Evolutionary conservation across 2,888 invertebrate species (phyloP).

Genomic region (Megalurothrips usitatus): DNA sequence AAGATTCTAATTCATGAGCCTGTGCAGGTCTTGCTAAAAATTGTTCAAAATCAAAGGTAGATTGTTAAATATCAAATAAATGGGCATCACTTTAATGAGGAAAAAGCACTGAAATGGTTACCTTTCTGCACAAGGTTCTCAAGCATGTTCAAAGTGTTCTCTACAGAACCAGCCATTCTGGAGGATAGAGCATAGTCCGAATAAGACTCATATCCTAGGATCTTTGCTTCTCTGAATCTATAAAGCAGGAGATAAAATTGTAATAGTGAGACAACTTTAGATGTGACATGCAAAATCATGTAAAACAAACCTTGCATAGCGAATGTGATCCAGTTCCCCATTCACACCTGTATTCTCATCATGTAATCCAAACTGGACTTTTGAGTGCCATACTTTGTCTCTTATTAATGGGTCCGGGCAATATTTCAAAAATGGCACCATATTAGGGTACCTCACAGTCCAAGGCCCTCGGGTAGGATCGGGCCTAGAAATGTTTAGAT

Average conservation of each 20-base stretch:
- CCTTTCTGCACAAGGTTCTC: slow-evolving; percentile 59
- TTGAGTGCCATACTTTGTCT: slow-evolving; percentile 82
- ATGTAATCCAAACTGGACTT: slow-evolving; percentile 48
- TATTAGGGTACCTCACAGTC: slow-evolving; percentile 68
- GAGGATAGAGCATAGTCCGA: slow-evolving; percentile 89
- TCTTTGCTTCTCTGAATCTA: slow-evolving; percentile 65
- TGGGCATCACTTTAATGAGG: slow-evolving; percentile 29
- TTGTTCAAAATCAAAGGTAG: slow-evolving; percentile 31
- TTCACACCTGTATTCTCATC: slow-evolving; percentile 41
- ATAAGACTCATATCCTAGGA: slow-evolving; percentile 73
- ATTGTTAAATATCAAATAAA: slow-evolving; percentile 24
- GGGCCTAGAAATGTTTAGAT: slow-evolving; percentile 42
- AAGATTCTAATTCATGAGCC: slow-evolving; percentile 63
- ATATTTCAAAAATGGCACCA: slow-evolving; percentile 73
- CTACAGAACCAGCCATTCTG: slow-evolving; percentile 80
- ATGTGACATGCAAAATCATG: neutral
- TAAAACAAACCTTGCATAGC: slow-evolving; percentile 51
- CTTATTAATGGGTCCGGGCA: slow-evolving; percentile 74
- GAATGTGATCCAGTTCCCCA: slow-evolving; percentile 70
- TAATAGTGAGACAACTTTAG: slow-evolving; percentile 5
- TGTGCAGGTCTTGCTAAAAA: slow-evolving; percentile 65
- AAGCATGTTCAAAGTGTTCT: slow-evolving; percentile 67
- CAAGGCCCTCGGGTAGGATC: slow-evolving; percentile 71
- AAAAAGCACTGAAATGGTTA: slow-evolving; percentile 38
- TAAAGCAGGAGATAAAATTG: slow-evolving; percentile 35